phyloP scores from a whole-genome alignment of 2,888 invertebrate species.

The Spisula subtruncata region DNA sequence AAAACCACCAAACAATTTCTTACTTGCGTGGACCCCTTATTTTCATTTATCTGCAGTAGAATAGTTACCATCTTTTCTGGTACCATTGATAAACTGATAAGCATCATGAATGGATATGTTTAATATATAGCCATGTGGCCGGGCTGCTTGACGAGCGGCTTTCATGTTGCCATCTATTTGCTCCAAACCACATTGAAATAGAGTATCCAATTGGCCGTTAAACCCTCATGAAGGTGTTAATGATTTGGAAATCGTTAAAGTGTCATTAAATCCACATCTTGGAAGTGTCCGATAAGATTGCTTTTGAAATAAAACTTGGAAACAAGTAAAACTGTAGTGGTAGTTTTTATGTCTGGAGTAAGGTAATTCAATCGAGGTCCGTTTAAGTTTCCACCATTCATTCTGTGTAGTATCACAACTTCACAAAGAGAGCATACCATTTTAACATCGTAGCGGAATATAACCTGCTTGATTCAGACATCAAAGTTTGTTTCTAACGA shows the following conservation, averaged over 20 bases:
- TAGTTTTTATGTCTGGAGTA: too few species aligned
- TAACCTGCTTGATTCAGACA: too few species aligned
- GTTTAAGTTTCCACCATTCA: too few species aligned
- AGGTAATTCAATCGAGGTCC: too few species aligned
- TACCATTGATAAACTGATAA: neutral
- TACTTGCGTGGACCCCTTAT: neutral
- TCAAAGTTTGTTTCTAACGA: too few species aligned
- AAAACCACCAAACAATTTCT: too few species aligned
- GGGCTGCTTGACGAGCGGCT: neutral
- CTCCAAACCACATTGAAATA: neutral
- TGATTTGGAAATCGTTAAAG: slow-evolving; percentile 14
- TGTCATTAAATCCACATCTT: neutral
- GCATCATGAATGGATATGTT: neutral
- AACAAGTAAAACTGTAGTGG: too few species aligned
- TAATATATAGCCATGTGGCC: neutral
- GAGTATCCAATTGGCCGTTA: neutral
- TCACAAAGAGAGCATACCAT: too few species aligned
- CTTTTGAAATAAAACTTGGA: neutral
- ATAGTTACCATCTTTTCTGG: neutral
- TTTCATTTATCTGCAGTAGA: neutral
- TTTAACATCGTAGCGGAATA: too few species aligned
- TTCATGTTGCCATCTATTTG: neutral
- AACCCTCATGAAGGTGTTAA: neutral
- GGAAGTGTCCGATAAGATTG: neutral
- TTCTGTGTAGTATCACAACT: too few species aligned